phyloP scores from a whole-genome alignment of 2,888 invertebrate genomes.

The Chrysolina haemoptera region DNA sequence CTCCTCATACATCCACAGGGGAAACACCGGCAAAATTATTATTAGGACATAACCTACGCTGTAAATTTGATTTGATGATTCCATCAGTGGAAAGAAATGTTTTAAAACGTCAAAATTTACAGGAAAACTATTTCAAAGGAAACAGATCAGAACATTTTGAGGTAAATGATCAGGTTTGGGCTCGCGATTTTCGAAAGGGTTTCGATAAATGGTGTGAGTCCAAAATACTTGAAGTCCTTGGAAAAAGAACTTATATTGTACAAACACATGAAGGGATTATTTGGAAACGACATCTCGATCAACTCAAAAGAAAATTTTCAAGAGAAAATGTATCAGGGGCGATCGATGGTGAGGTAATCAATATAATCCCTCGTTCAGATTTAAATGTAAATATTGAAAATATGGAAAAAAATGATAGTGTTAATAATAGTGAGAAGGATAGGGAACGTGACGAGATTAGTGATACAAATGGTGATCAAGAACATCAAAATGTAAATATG shows the following conservation, averaged over 20 bases:
- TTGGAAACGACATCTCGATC: conserved; percentile 24
- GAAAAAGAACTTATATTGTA: conserved; percentile 17
- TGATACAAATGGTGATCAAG: background rate
- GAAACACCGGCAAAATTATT: conserved; percentile 19
- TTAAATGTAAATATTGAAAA: background rate
- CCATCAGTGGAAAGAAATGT: background rate
- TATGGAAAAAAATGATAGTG: background rate
- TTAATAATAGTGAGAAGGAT: background rate
- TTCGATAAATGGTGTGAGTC: background rate
- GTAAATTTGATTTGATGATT: conserved; percentile 20
- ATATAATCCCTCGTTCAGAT: background rate
- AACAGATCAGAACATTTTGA: conserved; percentile 10
- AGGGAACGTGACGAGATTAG: background rate
- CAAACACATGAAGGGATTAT: conserved; percentile 12
- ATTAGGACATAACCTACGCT: background rate
- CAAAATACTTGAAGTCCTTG: conserved; percentile 8
- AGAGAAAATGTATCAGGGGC: background rate
- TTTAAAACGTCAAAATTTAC: conserved; percentile 8
- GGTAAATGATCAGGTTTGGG: conserved; percentile 25
- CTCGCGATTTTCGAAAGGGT: conserved; percentile 11
- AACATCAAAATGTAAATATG: background rate
- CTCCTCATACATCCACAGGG: conserved; percentile 23
- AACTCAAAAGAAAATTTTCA: conserved; percentile 12
- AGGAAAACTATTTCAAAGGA: conserved; percentile 11
- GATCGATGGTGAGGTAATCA: background rate